Conservation (phyloP, 2,113 vertebrate species). For the Charina bottae region DNA sequence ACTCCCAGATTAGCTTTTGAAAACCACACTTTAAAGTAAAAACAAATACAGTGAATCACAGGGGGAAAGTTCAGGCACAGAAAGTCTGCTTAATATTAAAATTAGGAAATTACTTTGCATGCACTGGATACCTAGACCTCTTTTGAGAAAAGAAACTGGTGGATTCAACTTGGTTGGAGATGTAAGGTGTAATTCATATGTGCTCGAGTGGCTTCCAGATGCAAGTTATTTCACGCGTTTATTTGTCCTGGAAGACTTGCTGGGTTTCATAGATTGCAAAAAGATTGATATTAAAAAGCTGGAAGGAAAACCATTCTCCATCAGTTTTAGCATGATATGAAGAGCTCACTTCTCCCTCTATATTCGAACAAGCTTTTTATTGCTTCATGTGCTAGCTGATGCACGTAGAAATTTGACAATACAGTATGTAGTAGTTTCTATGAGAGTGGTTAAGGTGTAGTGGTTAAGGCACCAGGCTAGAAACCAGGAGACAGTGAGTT, state of each 20-base stretch:
- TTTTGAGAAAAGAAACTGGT: too few relatives aligned
- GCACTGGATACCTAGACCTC: too few relatives aligned
- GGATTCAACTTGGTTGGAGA: too few relatives aligned
- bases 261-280: not conserved
- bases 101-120: constrained; percentile 70
- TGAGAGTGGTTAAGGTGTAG: not conserved
- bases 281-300: not conserved
- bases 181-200: too few relatives aligned
- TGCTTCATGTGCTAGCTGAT: not conserved
- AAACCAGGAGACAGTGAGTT: not conserved
- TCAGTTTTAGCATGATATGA: not conserved
- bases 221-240: too few relatives aligned
- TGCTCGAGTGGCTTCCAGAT: too few relatives aligned
- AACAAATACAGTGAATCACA: not conserved
- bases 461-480: not conserved
- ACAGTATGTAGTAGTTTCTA: not conserved
- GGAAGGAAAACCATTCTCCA: not conserved
- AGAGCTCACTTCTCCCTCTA: not conserved
- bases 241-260: not conserved
- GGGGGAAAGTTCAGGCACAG: not conserved
- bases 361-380: not conserved
- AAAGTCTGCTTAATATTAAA: constrained; percentile 42
- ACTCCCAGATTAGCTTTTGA: not conserved
- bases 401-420: not conserved
- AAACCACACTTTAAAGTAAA: not conserved